Evolutionary conservation across 2,888 invertebrate species (phyloP), one percentile per base, ranked within the genome.

Genomic region (Syritta pipiens): DNA sequence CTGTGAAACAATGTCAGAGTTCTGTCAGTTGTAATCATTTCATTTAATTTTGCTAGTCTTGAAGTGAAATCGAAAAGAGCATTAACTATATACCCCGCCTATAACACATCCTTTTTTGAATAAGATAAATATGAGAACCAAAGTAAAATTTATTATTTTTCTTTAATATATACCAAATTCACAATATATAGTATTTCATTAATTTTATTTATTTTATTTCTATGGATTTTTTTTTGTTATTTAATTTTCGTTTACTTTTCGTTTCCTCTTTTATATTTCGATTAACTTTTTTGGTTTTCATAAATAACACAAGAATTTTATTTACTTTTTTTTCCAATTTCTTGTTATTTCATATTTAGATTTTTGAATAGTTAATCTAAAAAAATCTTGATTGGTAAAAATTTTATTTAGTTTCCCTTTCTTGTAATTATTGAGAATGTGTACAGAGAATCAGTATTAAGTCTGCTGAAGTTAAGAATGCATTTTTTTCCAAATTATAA

Each of bases 71-170:
- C 60, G 67, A 68, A 71, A 74, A 46, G 51, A 65, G 62, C 67
- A 72, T 79, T 74, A 74, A 67, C 46, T 72, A 84, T 86, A 87
- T 88, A 88, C 86, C 84, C 85, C 87, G 87, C 87, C 88, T 86
- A 85, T 75, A 86, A 87, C 86, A 86, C 87, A 87, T 87, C 88
- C 87, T 88, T 87, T 87, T 87, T 87, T 84, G 84, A 84, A 86
- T 83, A 86, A 87, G 88, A 88, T 84, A 86, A 87, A 87, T 87
- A 87, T 87, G 87, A 87, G 87, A 87, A 87, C 87, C 86, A 87
- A n/a, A 85, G 83, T 84, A 77, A 62, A 17, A 49, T 63, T 71
- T 63, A 59, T 59, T 63, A 42, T 44, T 55, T 32, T 26, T 44
- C 37, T 42, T 55, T 40, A 37, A 20, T 30, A 48, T 79, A 55